Percentiles rank a stretch among this genome's conserved stretches.
phyloP scores from a whole-genome alignment of 2,113 vertebrate genomes.

The Callithrix jacchus region DNA sequence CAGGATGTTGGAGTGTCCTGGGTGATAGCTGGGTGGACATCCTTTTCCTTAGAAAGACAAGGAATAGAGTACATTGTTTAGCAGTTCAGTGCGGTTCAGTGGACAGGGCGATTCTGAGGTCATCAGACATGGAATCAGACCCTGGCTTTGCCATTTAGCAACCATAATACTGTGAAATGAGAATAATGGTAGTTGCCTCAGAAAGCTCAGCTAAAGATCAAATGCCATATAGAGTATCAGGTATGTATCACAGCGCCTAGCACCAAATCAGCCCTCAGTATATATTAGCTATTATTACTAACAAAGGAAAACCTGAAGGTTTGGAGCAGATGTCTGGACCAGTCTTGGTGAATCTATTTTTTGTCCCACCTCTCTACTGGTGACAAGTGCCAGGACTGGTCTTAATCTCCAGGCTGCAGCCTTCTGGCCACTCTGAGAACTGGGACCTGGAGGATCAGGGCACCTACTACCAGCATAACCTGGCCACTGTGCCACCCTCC shows the following conservation, averaged over 20 bases:
- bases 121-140: neutral
- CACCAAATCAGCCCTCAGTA: rapidly evolving
- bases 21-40: neutral
- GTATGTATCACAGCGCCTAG: neutral
- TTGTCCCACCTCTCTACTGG: neutral
- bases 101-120: neutral
- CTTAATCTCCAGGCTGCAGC: neutral
- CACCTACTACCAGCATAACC: neutral
- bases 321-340: neutral
- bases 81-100: neutral
- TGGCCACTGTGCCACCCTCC: neutral
- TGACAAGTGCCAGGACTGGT: neutral
- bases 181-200: neutral
- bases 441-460: neutral
- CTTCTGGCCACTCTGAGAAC: too few species aligned
- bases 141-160: neutral
- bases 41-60: slow-evolving; percentile 1
- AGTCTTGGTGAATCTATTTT: neutral
- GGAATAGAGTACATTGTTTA: neutral
- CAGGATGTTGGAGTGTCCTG: neutral
- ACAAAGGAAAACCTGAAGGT: neutral
- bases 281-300: neutral
- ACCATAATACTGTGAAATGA: neutral
- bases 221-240: too few species aligned
- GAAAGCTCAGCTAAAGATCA: neutral